These are phyloP conservation scores for Brachypalpus laphriformis DNA, from an alignment of 2,888 invertebrate genomes.

Conservation along the genomic window DNA sequence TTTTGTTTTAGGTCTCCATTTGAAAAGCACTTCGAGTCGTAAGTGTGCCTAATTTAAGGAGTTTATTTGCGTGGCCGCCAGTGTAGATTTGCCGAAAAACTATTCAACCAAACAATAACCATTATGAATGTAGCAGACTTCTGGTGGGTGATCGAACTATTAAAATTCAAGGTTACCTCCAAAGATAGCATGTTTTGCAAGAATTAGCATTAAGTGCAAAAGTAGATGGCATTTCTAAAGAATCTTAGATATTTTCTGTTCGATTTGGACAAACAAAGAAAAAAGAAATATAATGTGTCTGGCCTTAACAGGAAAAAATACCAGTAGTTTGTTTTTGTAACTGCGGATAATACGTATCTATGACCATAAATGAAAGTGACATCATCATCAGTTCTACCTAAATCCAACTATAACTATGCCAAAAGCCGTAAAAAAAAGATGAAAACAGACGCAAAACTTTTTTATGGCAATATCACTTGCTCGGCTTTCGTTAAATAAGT, in stretches of 20 bases:
- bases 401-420: neutral
- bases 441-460: neutral
- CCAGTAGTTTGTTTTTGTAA: neutral
- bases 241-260: neutral
- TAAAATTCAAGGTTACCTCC: slow-evolving; percentile 30
- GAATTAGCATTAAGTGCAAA: slow-evolving; percentile 21
- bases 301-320: neutral
- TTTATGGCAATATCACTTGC: neutral
- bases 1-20: too few species aligned
- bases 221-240: slow-evolving; percentile 12
- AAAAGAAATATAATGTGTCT: neutral
- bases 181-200: slow-evolving; percentile 9
- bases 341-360: too few species aligned
- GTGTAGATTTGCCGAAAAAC: neutral
- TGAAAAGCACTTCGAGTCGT: too few species aligned
- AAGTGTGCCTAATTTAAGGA: too few species aligned
- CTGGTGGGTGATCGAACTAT: slow-evolving; percentile 42
- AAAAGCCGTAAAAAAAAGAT: neutral
- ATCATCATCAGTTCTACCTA: neutral
- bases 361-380: slow-evolving; percentile 12
- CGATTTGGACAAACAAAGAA: slow-evolving; percentile 3
- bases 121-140: neutral
- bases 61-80: neutral
- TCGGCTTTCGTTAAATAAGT: neutral
- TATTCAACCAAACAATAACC: neutral